Evolutionary conservation across 1,140 invertebrate genomes (phyloP), one percentile per base, ranked within the genome.

Genomic region (Drosophila murphyi): DNA sequence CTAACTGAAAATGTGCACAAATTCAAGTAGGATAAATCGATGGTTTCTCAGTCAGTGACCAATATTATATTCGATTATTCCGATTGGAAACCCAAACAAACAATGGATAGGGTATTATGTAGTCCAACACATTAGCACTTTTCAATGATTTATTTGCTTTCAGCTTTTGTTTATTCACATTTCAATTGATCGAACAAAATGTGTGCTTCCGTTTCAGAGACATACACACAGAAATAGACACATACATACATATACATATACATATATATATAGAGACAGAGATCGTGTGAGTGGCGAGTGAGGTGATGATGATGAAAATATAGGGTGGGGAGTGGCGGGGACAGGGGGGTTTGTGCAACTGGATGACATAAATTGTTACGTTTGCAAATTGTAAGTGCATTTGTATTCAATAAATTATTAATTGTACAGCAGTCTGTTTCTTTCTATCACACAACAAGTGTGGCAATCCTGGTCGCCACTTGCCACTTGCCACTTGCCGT

Each of bases 101-200:
- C 20, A 20, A 20, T 1, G 20, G 20, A 61, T 45, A 48, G 59
- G 59, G 59, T 56, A 50, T 56, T 12, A 48, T 2, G 5, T 4
- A 8, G 35, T 39, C 52, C 1, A 37, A 0, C 7, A 55, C 12
- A 5, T 12, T 2, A n/a, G 3, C 8, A 4, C 20, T 20, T 39
- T 39, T 2, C 10, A 39, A 43, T 57, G 37, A 12, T 29, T 57
- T 41, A 50, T 43, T 47, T 37, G 28, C 45, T 48, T 31, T 52
- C 29, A 28, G 8, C 7, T 80, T 51, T 64, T 68, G 52, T 48
- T 57, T 63, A 60, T 78, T 83, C 80, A 60, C 61, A 81, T 81
- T 86, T 86, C 78, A 83, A 85, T 83, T 86, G 81, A 83, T 86
- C 73, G 80, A 80, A 72, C 80, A 83, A 57, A 82, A 82, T 80